Evolutionary conservation across 2,797 vertebrate species (phyloP).

Genomic region (Cryptoprocta ferox): DNA sequence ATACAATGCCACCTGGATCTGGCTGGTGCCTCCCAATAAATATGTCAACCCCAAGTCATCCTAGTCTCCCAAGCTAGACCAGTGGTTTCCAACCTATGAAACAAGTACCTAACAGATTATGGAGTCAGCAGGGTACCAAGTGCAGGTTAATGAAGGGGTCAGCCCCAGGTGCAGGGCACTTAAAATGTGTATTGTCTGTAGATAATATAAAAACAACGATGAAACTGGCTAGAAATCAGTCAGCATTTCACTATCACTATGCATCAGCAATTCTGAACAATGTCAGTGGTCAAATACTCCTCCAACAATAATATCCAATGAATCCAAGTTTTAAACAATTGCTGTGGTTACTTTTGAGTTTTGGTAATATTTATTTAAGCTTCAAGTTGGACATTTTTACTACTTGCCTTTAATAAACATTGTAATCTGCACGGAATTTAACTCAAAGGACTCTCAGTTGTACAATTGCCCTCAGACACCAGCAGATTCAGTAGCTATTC

Average conservation of each 20-base stretch:
- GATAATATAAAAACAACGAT: constrained; percentile 3
- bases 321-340: constrained; percentile 12
- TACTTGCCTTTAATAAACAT: neutral
- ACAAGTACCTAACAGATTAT: neutral
- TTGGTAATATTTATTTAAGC: constrained; percentile 16
- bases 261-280: neutral
- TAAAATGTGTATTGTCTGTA: neutral
- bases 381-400: neutral
- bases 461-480: neutral
- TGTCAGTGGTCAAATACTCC: neutral
- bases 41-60: neutral
- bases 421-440: neutral
- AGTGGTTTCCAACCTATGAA: neutral
- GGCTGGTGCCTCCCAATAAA: neutral
- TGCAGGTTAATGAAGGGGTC: neutral
- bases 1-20: neutral
- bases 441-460: neutral
- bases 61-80: neutral
- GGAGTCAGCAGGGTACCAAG: neutral
- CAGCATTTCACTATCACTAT: neutral
- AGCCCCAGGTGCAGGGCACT: neutral
- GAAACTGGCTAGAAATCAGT: neutral
- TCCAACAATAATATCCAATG: neutral
- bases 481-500: neutral
- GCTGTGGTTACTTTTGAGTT: constrained; percentile 18